These are phyloP conservation scores for Drosophila insularis DNA, from an alignment of 1,140 invertebrate genomes.

Conservation along the genomic window DNA sequence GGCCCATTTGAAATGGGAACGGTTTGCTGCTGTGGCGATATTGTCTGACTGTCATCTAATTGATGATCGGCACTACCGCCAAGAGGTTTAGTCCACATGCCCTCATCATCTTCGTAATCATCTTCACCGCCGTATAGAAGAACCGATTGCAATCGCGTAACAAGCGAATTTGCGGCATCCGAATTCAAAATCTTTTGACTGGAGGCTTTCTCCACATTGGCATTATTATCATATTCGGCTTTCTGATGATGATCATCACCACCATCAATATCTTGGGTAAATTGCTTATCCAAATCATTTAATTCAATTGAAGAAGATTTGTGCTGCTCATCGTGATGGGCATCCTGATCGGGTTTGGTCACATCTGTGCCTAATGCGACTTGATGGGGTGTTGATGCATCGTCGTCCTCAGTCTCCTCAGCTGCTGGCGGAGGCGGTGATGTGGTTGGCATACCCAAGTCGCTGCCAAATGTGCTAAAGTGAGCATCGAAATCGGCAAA, in stretches of 20 bases:
- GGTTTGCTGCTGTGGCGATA: conserved; percentile 27
- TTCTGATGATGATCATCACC: conserved; percentile 51
- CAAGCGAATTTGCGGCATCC: conserved; percentile 55
- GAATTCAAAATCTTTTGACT: conserved; percentile 25
- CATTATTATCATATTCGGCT: conserved; percentile 79
- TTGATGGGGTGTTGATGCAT: background rate
- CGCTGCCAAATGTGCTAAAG: conserved; percentile 71
- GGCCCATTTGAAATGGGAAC: conserved; percentile 60
- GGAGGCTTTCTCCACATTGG: conserved; percentile 73
- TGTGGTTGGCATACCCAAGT: conserved; percentile 56
- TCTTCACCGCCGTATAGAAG: conserved; percentile 72
- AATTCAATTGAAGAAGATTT: background rate
- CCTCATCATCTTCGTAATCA: conserved; percentile 78
- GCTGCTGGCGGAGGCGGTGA: background rate
- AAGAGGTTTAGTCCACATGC: conserved; percentile 79
- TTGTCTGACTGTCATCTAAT: conserved; percentile 28
- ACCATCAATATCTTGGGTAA: conserved; percentile 5
- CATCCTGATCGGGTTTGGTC: background rate
- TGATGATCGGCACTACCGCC: conserved; percentile 39
- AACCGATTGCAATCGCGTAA: conserved; percentile 69
- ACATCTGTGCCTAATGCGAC: background rate
- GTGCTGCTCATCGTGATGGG: background rate
- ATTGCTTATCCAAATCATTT: conserved; percentile 1
- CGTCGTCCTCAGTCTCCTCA: conserved; percentile 8
- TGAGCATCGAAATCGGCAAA: conserved; percentile 81